Conservation (phyloP, 2,888 invertebrate genomes). For the Palloptera scutellata region DNA sequence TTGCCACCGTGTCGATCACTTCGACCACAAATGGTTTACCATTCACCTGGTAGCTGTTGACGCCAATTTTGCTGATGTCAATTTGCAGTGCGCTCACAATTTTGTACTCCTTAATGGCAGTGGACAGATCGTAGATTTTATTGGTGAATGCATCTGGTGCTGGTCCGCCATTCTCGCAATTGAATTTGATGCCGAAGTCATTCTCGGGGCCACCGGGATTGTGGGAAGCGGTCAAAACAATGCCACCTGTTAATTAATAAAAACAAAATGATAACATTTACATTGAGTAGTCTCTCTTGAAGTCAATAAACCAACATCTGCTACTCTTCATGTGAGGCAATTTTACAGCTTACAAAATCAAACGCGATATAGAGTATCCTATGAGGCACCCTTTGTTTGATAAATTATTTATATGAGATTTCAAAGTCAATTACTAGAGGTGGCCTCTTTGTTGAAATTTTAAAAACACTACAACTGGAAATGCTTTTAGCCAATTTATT, state of each 20-base stretch:
- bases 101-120: constrained; percentile 79
- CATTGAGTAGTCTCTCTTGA: too few relatives aligned
- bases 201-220: constrained; percentile 98
- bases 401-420: too few relatives aligned
- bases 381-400: too few relatives aligned
- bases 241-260: constrained; percentile 85
- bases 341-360: too few relatives aligned
- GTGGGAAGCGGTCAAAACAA: constrained; percentile 97
- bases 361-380: too few relatives aligned
- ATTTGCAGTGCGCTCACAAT: constrained; percentile 81
- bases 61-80: constrained; percentile 78
- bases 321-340: too few relatives aligned
- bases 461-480: too few relatives aligned
- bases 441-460: too few relatives aligned
- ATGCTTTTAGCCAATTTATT: too few relatives aligned
- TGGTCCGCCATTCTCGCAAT: constrained; percentile 96
- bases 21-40: constrained; percentile 81
- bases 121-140: constrained; percentile 84
- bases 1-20: constrained; percentile 88
- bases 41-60: constrained; percentile 68
- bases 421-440: too few relatives aligned
- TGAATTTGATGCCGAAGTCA: constrained; percentile 99
- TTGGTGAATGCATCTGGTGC: constrained; percentile 92
- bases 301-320: too few relatives aligned
- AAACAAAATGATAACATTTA: too few relatives aligned